Percentiles rank a stretch among this genome's conserved stretches.
These are phyloP conservation scores for Artemia sp. DNA, from an alignment of 2,888 invertebrate species.

Conservation along the genomic window DNA sequence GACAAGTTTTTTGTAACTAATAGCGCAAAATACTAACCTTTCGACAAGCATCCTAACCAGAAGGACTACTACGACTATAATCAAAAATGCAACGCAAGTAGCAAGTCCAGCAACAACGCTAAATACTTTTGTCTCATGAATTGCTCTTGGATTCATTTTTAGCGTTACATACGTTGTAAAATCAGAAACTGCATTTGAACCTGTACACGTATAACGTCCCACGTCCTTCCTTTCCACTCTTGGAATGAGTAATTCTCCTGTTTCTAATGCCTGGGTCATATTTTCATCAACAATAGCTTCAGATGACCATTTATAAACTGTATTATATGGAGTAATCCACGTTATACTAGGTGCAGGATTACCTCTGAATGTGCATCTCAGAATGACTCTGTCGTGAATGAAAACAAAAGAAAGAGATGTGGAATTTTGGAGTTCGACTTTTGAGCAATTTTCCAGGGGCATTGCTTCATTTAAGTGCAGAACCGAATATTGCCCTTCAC, in stretches of 20 bases:
- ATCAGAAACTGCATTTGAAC: conserved; percentile 65
- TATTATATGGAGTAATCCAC: conserved; percentile 49
- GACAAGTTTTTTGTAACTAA: conserved; percentile 31
- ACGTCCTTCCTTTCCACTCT: conserved; percentile 46
- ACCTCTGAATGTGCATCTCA: conserved; percentile 49
- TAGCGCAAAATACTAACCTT: background rate
- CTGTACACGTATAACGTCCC: conserved; percentile 68
- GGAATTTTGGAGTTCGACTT: conserved; percentile 12
- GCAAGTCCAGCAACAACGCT: conserved; percentile 65
- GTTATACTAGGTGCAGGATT: conserved; percentile 61
- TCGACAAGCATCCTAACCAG: conserved; percentile 5
- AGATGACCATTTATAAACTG: conserved; percentile 52
- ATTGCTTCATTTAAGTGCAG: background rate
- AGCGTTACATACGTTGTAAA: conserved; percentile 53
- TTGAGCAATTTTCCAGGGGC: conserved; percentile 18
- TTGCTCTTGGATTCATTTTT: conserved; percentile 66
- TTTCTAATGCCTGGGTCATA: conserved; percentile 48
- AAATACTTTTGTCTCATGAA: conserved; percentile 62
- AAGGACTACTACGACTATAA: conserved; percentile 55
- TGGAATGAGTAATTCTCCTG: conserved; percentile 61
- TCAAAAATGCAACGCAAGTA: conserved; percentile 59
- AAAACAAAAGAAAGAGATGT: conserved; percentile 8
- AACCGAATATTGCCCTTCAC: background rate
- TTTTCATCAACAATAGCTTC: conserved; percentile 18
- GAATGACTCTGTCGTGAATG: background rate